Conservation (phyloP, 2,113 vertebrate genomes). For the Macquaria australasica region DNA sequence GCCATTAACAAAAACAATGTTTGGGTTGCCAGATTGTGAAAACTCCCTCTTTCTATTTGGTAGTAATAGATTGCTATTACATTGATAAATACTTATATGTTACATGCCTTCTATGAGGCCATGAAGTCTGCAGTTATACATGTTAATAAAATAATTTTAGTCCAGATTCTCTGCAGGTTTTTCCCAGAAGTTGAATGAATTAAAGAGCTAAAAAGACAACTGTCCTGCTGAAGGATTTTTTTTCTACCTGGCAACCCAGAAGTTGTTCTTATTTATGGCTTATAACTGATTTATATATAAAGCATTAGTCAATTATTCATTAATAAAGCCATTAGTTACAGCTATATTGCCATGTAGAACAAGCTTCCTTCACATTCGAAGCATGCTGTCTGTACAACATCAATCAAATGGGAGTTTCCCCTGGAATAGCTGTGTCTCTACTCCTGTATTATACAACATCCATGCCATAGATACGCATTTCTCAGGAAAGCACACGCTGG, state of each 20-base stretch:
- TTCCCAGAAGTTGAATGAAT: background rate
- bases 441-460: slow-evolving; percentile 55
- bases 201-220: background rate
- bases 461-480: slow-evolving; percentile 40
- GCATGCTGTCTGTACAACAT: background rate
- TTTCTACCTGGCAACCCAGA: background rate
- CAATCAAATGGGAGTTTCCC: slow-evolving; percentile 27
- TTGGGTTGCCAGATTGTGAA: background rate
- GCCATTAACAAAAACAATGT: background rate
- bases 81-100: background rate
- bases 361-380: background rate
- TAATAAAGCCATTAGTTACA: background rate
- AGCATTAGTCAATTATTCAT: background rate
- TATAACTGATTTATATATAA: background rate
- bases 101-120: background rate
- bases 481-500: slow-evolving; percentile 32
- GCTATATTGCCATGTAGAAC: background rate
- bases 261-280: background rate
- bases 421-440: background rate
- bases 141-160: background rate
- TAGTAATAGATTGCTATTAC: background rate
- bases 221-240: background rate
- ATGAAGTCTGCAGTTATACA: background rate
- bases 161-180: background rate
- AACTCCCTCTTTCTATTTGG: background rate